Base-by-base conservation (phyloP, 2,113 vertebrate species). In the Nothoprocta pentlandii region DNA sequence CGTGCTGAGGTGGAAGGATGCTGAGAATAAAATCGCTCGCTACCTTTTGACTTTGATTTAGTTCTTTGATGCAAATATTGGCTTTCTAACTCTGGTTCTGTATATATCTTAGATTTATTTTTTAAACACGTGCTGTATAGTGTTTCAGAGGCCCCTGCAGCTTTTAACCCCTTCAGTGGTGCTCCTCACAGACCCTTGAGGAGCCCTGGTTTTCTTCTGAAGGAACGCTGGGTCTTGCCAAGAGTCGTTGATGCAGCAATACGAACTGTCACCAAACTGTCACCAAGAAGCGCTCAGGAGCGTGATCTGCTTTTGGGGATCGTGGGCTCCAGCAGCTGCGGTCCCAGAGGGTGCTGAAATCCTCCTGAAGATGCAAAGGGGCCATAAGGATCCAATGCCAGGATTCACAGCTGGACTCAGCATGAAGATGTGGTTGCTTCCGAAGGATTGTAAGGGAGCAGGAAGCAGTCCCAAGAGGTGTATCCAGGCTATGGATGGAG, bases 351-450 rank as follows among this genome's bases (percentile, higher is more conserved):
- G 49, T 4, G 13, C 32, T 54, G 74, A 67, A 63, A 34, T 46
- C 71, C 5, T 36, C 62, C 39, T 22, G 47, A 44, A 85, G 51
- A 20, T 56, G 4, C 4, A 32, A 63, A 32, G 36, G 39, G 86
- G 2, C 16, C 0, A 0, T 14, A 2, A 5, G 11, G 6, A 25
- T 32, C 36, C 36, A 7, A 39, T n/a, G 44, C 2, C 41, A 58
- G 19, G 21, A 77, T 78, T 75, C 1, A 12, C 44, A 49, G 28
- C 22, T 56, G 39, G 47, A 32, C 15, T 51, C 23, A 23, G 12
- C 62, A 13, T 47, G 46, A 87, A 51, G 66, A 59, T 2, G 4
- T 12, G 46, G 59, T 61, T n/a, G 6, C 51, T 25, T 54, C 51
- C 12, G 7, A 28, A 12, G 53, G 53, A 12, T n/a, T 3, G 12